Conservation (phyloP, 2,113 vertebrate genomes). For the Chroicocephalus ridibundus region DNA sequence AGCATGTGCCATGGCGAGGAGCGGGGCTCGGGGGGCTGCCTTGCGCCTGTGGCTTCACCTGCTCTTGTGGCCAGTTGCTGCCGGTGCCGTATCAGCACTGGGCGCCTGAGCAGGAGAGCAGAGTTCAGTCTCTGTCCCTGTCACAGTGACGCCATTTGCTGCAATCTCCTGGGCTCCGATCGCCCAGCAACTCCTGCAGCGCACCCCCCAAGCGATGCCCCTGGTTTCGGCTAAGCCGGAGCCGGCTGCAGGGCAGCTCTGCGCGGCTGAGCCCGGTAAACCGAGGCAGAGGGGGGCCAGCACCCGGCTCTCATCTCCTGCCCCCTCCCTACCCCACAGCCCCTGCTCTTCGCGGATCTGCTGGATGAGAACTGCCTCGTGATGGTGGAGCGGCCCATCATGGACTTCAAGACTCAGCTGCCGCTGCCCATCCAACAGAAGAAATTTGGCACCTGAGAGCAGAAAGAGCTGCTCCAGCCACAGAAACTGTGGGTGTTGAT, state of each 20-base stretch:
- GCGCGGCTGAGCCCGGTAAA: rapidly evolving
- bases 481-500: not conserved
- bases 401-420: constrained; percentile 85
- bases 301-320: not conserved
- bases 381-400: constrained; percentile 88
- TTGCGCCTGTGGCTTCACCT: rapidly evolving
- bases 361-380: constrained; percentile 87
- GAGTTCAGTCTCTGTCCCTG: rapidly evolving
- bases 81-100: rapidly evolving
- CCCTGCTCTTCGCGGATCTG: constrained; percentile 81
- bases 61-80: not conserved
- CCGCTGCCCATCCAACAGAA: constrained; percentile 89
- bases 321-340: constrained; percentile 60
- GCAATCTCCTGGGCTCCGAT: rapidly evolving
- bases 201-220: not conserved
- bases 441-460: constrained; percentile 90
- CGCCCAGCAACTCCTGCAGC: not conserved
- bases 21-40: rapidly evolving
- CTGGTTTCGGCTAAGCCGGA: not conserved
- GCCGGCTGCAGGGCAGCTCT: not conserved
- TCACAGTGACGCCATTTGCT: rapidly evolving
- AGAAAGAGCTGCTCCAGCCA: not conserved
- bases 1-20: rapidly evolving
- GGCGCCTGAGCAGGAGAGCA: not conserved
- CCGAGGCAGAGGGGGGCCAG: rapidly evolving